Percentiles rank a stretch among this genome's conserved stretches.
These are phyloP conservation scores for Labia minor DNA, from an alignment of 2,888 invertebrate genomes.

Conservation along the genomic window DNA sequence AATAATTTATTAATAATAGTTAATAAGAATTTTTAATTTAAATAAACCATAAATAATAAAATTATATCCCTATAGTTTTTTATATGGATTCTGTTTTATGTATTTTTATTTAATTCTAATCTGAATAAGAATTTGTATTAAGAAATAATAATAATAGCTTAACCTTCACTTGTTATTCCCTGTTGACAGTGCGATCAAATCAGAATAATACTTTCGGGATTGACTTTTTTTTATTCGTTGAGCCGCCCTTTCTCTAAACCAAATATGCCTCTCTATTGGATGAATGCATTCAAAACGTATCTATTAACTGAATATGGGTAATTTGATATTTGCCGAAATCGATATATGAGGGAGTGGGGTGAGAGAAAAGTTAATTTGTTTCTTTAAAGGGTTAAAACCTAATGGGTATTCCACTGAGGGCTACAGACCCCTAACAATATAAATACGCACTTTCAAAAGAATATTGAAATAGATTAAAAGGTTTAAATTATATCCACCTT, in stretches of 20 bases:
- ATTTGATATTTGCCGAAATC: slow-evolving; percentile 2
- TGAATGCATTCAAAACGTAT: not conserved
- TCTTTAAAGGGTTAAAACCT: not conserved
- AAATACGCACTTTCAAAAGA: not conserved
- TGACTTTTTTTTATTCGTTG: not conserved
- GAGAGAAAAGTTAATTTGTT: slow-evolving; percentile 2
- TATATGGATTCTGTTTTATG: no score
- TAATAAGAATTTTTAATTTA: no score
- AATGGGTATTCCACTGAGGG: not conserved
- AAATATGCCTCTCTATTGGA: not conserved
- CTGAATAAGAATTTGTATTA: no score
- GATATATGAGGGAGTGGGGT: not conserved
- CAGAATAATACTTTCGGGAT: not conserved
- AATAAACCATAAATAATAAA: no score
- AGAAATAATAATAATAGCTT: no score
- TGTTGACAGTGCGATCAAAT: not conserved
- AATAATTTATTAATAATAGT: no score
- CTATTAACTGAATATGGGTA: slow-evolving; percentile 3
- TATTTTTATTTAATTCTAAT: no score
- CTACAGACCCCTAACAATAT: not conserved
- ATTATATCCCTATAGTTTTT: no score
- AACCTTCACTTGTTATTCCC: not conserved
- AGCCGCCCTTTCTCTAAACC: not conserved
- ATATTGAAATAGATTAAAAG: not conserved
- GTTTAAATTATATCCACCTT: not conserved